phyloP scores from a whole-genome alignment of 2,113 vertebrate species.

The Callopanchax toddi region DNA sequence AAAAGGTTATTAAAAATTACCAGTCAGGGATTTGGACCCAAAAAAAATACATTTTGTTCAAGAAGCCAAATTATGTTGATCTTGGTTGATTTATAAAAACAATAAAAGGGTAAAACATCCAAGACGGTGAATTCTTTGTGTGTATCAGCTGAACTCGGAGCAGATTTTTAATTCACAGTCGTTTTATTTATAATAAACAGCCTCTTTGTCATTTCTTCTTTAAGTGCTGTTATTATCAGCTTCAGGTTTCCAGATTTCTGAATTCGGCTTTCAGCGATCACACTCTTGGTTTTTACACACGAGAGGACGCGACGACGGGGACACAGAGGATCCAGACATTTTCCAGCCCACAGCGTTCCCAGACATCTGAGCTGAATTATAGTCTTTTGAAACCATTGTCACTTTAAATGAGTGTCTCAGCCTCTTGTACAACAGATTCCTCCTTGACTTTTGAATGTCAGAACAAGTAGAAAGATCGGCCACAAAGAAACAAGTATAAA shows the following conservation, averaged over 20 bases:
- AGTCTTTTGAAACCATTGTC: conserved; percentile 34
- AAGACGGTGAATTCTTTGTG: too few relatives aligned
- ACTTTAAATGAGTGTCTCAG: conserved; percentile 8
- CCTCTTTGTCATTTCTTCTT: background rate
- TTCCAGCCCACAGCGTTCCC: conserved; percentile 7
- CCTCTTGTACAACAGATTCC: background rate
- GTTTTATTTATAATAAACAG: background rate
- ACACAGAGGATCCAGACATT: conserved; percentile 10
- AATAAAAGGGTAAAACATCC: too few relatives aligned
- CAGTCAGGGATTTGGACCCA: too few relatives aligned
- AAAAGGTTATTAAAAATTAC: too few relatives aligned
- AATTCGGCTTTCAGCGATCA: conserved; percentile 11
- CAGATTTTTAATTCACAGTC: background rate
- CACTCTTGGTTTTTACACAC: conserved; percentile 38
- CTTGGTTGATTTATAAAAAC: too few relatives aligned
- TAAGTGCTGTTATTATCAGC: background rate
- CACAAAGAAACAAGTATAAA: background rate
- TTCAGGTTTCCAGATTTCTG: background rate
- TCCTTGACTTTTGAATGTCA: background rate
- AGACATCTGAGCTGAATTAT: conserved; percentile 26
- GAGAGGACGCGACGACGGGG: conserved; percentile 30
- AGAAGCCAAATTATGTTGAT: too few relatives aligned
- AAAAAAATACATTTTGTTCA: too few relatives aligned
- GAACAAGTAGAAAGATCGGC: conserved; percentile 1
- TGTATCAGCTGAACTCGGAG: too few relatives aligned